These are phyloP conservation scores for Piaya cayana DNA, from an alignment of 2,113 vertebrate genomes.

Conservation along the genomic window DNA sequence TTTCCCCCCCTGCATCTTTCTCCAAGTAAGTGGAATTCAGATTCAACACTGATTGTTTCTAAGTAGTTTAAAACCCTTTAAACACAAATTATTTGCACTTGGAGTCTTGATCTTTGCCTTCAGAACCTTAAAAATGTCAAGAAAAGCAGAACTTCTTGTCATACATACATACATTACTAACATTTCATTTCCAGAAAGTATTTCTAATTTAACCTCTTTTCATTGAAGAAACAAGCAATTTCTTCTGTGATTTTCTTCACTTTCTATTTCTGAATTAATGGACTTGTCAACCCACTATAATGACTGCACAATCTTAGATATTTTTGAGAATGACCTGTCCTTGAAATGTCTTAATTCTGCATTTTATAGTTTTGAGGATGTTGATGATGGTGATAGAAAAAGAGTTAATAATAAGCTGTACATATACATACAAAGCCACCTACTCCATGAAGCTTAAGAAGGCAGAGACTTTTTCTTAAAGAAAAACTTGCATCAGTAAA, in stretches of 20 bases:
- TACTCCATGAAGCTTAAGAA: neutral
- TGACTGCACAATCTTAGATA: neutral
- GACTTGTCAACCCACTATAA: neutral
- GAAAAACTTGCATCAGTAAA: neutral
- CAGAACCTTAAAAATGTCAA: neutral
- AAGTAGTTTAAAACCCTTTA: neutral
- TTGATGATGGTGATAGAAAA: neutral
- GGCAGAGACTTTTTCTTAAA: neutral
- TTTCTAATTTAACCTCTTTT: slow-evolving; percentile 14
- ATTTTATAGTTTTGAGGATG: neutral
- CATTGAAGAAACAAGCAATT: slow-evolving; percentile 4
- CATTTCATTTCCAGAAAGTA: neutral
- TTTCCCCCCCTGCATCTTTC: neutral
- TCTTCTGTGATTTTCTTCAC: slow-evolving; percentile 5
- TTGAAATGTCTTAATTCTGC: neutral
- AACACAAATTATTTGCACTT: neutral
- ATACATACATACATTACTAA: neutral
- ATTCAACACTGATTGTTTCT: neutral
- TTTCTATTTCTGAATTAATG: neutral
- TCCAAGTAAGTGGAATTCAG: neutral
- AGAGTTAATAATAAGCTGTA: neutral
- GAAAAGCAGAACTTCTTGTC: neutral
- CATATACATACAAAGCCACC: neutral
- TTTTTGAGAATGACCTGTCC: neutral
- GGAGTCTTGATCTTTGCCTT: slow-evolving; percentile 19